These are phyloP conservation scores for Minunthozetes semirufus DNA, from an alignment of 2,888 invertebrate species.

Conservation along the genomic window DNA sequence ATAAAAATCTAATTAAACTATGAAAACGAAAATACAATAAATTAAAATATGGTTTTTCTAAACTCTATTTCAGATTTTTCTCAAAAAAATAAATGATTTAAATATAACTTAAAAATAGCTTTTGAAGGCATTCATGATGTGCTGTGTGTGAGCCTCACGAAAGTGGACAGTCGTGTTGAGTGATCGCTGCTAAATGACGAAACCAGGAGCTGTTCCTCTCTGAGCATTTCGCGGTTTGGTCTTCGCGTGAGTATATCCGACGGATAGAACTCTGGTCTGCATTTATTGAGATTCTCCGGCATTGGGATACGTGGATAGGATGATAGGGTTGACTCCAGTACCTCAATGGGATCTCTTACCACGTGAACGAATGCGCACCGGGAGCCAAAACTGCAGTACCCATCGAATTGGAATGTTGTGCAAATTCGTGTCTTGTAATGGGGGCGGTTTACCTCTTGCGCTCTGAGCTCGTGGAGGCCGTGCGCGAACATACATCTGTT, in stretches of 20 bases:
- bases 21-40: too few relatives aligned
- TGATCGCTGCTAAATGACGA: not conserved
- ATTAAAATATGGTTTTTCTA: too few relatives aligned
- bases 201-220: not conserved
- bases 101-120: too few relatives aligned
- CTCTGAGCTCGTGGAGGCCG: not conserved
- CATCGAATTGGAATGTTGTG: not conserved
- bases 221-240: not conserved
- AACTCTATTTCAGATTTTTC: too few relatives aligned
- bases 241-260: not conserved
- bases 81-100: too few relatives aligned
- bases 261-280: not conserved
- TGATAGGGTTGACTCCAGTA: not conserved
- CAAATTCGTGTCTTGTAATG: not conserved
- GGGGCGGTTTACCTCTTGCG: not conserved
- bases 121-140: too few relatives aligned
- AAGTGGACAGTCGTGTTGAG: not conserved
- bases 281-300: not conserved
- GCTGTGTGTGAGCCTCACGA: not conserved
- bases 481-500: not conserved
- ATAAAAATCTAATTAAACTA: too few relatives aligned
- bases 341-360: not conserved
- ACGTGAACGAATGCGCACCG: not conserved
- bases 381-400: not conserved
- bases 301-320: not conserved